phyloP scores from a whole-genome alignment of 1,140 invertebrate genomes.

The Calosoma granatense region DNA sequence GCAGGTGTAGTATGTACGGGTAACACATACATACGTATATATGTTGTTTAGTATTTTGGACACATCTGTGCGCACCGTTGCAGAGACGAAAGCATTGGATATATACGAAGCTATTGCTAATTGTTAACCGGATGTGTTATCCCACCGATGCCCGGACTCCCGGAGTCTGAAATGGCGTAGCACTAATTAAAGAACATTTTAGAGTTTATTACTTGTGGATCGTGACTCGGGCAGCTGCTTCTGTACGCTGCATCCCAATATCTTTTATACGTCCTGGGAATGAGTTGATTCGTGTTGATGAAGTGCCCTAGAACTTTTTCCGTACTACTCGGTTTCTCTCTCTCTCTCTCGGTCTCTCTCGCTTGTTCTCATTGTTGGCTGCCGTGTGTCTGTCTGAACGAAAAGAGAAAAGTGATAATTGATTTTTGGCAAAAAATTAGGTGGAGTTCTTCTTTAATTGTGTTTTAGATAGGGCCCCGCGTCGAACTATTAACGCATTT shows the following conservation, averaged over 20 bases:
- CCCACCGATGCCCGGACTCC: neutral
- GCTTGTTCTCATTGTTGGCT: too few species aligned
- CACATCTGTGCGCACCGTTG: neutral
- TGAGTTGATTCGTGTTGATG: neutral
- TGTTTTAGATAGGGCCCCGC: too few species aligned
- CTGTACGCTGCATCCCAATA: neutral
- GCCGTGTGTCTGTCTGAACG: too few species aligned
- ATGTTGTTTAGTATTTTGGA: too few species aligned
- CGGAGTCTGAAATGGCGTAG: neutral
- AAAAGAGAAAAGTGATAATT: too few species aligned
- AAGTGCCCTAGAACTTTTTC: neutral
- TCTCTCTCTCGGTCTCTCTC: too few species aligned
- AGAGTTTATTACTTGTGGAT: neutral
- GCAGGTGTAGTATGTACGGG: too few species aligned
- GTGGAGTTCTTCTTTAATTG: too few species aligned
- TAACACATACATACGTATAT: too few species aligned
- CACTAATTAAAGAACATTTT: neutral
- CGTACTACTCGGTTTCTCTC: too few species aligned
- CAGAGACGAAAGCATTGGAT: neutral
- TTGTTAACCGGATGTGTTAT: neutral
- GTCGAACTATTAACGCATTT: too few species aligned
- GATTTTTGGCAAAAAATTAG: too few species aligned
- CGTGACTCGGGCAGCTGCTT: neutral
- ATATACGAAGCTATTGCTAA: neutral
- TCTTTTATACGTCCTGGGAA: neutral